Evolutionary conservation across 2,888 invertebrate species (phyloP).

Genomic region (Nowickia ferox): DNA sequence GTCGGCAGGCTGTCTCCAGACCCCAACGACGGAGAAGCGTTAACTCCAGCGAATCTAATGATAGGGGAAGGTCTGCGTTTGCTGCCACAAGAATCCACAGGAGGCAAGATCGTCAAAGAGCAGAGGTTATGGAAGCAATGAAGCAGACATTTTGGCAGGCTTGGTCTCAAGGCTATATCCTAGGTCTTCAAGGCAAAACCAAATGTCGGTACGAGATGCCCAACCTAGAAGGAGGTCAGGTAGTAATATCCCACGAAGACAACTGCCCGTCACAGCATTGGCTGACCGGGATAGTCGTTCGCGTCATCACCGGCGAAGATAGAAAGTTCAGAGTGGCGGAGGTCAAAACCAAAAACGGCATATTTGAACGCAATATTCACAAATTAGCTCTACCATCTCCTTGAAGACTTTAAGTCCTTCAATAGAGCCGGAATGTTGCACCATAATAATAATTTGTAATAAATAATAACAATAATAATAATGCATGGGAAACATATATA

Average conservation of each 20-base stretch:
- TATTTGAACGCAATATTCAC: neutral
- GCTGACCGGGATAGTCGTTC: slow-evolving; percentile 34
- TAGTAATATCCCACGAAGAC: slow-evolving; percentile 43
- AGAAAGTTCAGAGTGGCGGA: slow-evolving; percentile 5
- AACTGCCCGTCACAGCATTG: slow-evolving; percentile 45
- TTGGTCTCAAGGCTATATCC: slow-evolving; percentile 61
- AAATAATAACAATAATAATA: no score
- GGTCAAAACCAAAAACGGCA: neutral
- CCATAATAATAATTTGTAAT: no score
- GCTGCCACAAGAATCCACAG: slow-evolving; percentile 29
- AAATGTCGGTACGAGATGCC: slow-evolving; percentile 59
- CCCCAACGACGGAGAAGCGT: slow-evolving; percentile 43
- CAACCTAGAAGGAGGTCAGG: slow-evolving; percentile 27
- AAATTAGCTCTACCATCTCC: no score
- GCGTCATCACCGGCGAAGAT: no score
- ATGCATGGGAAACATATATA: no score
- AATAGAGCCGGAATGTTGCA: no score
- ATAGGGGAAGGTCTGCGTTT: slow-evolving; percentile 65
- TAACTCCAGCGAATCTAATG: no score
- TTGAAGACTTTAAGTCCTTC: no score
- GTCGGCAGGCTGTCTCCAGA: slow-evolving; percentile 56
- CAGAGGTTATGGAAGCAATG: slow-evolving; percentile 26
- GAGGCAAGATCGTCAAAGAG: neutral
- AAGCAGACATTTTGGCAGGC: slow-evolving; percentile 50
- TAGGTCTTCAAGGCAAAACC: slow-evolving; percentile 25